Evolutionary conservation across 2,888 invertebrate species (phyloP), one percentile per base, ranked within the genome.

Genomic region (Piscicola geometra): DNA sequence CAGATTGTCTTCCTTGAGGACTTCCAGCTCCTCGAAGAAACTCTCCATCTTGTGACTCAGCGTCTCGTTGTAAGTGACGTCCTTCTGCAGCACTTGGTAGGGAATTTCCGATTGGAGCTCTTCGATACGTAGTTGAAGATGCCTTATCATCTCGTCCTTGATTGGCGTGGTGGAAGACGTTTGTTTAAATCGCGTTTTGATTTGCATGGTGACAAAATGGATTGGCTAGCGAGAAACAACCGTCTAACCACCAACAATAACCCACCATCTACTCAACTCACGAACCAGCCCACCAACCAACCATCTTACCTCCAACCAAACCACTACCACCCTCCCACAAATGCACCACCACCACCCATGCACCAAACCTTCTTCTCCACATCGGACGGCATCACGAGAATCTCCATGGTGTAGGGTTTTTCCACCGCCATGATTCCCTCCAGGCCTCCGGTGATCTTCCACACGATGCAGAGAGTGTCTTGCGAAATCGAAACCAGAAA

Each of bases 81-180:
- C 86, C 78, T 86, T 87, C 86, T 93, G 91, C 33, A 92, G 89
- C 81, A 92, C 88, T 84, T 93, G 92, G 83, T 94, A 94, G 0
- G 91, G 90, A 82, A 93, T 92, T 84, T 95, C 94, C 18, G 92
- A 91, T 83, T 93, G 91, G 80, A 94, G 87, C 84, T 96, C 94
- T 79, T 90, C 90, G 83, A 94, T 89, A 69, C 93, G 88, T 33
- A 90, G 88, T 79, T 89, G 90, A 33, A 91, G 84, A 77, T 90
- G 90, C 50, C 86, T 85, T 77, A 91, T 91, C 77, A 87, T 87
- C 0, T 88, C 79, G 77, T 86, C 86, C 84, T 3, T n/a, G 30
- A 60, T 60, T 60, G 12, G 25, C 60, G 60, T 30, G 30, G n/a
- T n/a, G n/a, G n/a, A n/a, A n/a, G n/a, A n/a, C n/a, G n/a, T n/a